Percentiles rank a stretch among this genome's conserved stretches.
Conservation (phyloP, 1,140 invertebrate genomes). For the Dysdera silvatica region DNA sequence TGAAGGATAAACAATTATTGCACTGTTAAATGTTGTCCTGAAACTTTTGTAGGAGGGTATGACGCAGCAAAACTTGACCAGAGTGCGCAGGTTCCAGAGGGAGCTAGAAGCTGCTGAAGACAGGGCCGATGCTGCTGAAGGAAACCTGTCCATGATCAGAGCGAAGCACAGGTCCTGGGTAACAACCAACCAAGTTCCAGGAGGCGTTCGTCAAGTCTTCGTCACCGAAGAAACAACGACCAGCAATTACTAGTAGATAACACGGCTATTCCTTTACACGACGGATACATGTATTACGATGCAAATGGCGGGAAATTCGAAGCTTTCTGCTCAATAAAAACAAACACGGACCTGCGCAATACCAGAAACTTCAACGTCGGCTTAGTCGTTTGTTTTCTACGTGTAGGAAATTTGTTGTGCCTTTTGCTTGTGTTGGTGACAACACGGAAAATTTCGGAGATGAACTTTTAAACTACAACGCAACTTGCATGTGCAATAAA, state of each 20-base stretch:
- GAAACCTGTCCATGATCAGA: conserved; percentile 83
- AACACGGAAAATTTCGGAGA: too few relatives aligned
- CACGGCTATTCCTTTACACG: too few relatives aligned
- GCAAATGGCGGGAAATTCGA: too few relatives aligned
- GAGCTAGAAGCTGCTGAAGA: conserved; percentile 93
- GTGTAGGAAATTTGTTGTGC: too few relatives aligned
- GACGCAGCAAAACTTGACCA: conserved; percentile 83
- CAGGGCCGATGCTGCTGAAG: conserved; percentile 86
- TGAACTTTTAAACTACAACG: too few relatives aligned
- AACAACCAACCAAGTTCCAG: conserved; percentile 36
- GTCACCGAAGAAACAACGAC: conserved; percentile 32
- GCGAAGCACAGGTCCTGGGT: conserved; percentile 67
- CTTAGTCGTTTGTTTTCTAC: too few relatives aligned
- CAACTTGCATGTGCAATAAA: too few relatives aligned
- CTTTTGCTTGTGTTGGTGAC: too few relatives aligned
- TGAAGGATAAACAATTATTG: background rate
- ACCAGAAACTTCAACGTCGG: too few relatives aligned
- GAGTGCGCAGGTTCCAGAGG: conserved; percentile 93
- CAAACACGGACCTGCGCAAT: too few relatives aligned
- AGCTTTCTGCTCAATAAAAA: too few relatives aligned
- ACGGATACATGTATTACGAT: too few relatives aligned
- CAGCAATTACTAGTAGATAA: conserved; percentile 25
- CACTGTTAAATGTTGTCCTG: background rate
- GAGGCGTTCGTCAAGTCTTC: conserved; percentile 35
- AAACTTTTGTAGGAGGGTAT: conserved; percentile 68